Percentiles rank a stretch among this genome's conserved stretches.
Conservation (phyloP, 2,113 vertebrate genomes). For the Pollimyrus isidori region DNA sequence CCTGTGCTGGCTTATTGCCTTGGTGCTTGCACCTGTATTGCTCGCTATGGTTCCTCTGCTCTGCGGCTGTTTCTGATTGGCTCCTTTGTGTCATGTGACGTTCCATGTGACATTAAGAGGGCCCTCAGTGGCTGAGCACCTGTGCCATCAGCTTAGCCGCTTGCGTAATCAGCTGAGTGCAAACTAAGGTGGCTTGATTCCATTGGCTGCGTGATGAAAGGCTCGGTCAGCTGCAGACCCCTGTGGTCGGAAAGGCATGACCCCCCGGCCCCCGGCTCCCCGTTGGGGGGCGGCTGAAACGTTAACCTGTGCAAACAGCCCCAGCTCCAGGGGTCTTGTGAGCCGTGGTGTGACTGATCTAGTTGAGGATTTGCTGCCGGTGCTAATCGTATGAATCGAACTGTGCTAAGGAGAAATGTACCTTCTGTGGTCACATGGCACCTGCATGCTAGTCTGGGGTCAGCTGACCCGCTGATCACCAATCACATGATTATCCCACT, state of each 20-base stretch:
- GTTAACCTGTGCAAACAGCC: background rate
- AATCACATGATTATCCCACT: background rate
- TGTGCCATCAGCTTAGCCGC: background rate
- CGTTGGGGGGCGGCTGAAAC: background rate
- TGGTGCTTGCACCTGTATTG: background rate
- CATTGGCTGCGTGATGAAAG: background rate
- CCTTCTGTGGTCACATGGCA: background rate
- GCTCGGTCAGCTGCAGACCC: constrained; percentile 15
- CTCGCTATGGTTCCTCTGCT: background rate
- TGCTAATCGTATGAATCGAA: background rate
- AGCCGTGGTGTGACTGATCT: background rate
- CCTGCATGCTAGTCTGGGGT: background rate
- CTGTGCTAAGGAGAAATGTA: background rate
- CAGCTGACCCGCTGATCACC: background rate
- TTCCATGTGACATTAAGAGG: background rate
- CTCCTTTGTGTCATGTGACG: background rate
- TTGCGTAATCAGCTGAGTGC: background rate
- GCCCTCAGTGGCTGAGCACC: background rate
- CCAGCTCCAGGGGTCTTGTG: background rate
- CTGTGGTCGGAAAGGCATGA: background rate
- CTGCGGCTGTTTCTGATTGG: background rate
- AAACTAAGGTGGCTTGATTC: constrained; percentile 2
- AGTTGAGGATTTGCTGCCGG: background rate
- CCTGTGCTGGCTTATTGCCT: background rate
- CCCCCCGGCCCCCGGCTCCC: background rate